Base-by-base conservation (phyloP, 2,113 vertebrate species). In the Hyperoodon ampullatus region DNA sequence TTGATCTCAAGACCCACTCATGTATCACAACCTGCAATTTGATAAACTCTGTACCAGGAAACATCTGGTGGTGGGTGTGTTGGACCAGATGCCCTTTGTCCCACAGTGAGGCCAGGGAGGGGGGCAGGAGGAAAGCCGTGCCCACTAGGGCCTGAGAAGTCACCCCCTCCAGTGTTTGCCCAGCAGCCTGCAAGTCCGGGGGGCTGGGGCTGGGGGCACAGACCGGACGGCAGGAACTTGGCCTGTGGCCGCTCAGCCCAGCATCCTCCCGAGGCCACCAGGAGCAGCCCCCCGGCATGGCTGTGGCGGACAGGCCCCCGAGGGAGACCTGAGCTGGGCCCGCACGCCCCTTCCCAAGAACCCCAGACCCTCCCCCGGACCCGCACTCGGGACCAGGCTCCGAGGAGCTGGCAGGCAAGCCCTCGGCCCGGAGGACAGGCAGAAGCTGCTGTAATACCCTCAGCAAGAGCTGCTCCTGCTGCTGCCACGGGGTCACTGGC, bases 41-140 rank as follows among this genome's bases (percentile, higher is more conserved):
- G 11, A 83, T 23, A 1, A 26, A 42, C 74, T 71, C 24, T 6
- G 77, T 53, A 3, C 50, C 1, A 26, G 85, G n/a, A 26, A 89
- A 42, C 58, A 15, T 6, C 42, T 33, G 0, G 26, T 12, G 33
- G 33, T 28, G 28, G 28, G 19, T 26, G 30, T 15, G n/a, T n/a
- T 5, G 1, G 5, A 6, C 7, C 68, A 28, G 35, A 8, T 5
- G 35, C 23, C 44, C 8, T 74, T 55, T 15, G 65, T 71, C 44
- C n/a, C 11, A 9, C 60, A 0, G 44, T 1, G 13, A 30, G 6
- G 21, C 18, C 0, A 14, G 3, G 6, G 28, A 2, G 8, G 1
- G 4, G 30, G n/a, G 28, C 18, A 42, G 58, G 26, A 30, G 10
- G 4, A 47, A 11, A 24, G 30, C 15, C 33, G 44, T 53, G 81